phyloP scores from a whole-genome alignment of 2,888 invertebrate genomes.

The Geophilus truncorum region DNA sequence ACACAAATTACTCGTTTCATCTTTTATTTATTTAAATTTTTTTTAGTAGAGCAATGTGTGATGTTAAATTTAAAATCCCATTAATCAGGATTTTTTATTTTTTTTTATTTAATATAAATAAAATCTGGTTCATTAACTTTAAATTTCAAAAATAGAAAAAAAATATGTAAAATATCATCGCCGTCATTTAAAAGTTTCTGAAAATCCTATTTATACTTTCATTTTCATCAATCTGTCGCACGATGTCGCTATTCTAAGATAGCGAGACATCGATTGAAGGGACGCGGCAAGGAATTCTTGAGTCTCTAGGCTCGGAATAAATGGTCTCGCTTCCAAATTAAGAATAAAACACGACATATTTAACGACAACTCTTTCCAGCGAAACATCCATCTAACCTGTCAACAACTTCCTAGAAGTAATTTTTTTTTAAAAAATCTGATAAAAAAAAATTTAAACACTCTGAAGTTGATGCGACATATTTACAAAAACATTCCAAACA shows the following conservation, averaged over 20 bases:
- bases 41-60: background rate
- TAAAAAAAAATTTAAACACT: background rate
- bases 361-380: background rate
- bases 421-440: no score
- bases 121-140: background rate
- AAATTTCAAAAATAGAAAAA: background rate
- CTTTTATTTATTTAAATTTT: no score
- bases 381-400: background rate
- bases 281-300: background rate
- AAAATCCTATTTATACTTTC: background rate
- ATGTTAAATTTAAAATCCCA: background rate
- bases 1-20: background rate
- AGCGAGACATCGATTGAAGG: background rate
- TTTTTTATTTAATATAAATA: no score
- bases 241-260: background rate
- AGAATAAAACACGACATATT: background rate
- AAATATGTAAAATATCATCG: background rate
- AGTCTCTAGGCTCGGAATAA: background rate
- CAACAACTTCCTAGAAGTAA: background rate
- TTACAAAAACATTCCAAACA: conserved; percentile 1
- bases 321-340: background rate
- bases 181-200: background rate
- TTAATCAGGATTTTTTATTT: background rate
- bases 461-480: background rate
- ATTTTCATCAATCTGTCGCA: background rate